Conservation (phyloP, 2,797 vertebrate genomes). For the Acropternis orthonyx region DNA sequence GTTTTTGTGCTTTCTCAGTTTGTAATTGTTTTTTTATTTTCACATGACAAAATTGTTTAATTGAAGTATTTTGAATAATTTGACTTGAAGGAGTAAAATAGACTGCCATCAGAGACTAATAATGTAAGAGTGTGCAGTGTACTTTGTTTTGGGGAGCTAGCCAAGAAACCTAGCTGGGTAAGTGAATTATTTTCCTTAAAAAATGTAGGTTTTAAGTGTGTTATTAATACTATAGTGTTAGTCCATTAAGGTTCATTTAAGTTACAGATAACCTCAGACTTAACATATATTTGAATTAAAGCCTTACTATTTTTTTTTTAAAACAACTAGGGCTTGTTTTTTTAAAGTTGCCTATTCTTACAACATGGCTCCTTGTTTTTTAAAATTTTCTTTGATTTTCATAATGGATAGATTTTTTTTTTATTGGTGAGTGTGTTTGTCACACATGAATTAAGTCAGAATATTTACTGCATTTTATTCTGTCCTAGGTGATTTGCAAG, state of each 20-base stretch:
- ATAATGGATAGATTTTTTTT: background rate
- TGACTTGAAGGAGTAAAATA: background rate
- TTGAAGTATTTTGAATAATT: background rate
- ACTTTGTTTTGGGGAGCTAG: background rate
- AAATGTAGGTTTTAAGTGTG: background rate
- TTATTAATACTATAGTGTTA: background rate
- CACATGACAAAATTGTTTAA: background rate
- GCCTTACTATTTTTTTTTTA: background rate
- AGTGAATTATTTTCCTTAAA: background rate
- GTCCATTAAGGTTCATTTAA: background rate
- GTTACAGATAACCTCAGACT: background rate
- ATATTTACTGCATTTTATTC: background rate
- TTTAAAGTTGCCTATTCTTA: background rate
- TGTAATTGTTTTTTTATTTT: background rate
- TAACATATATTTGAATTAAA: background rate
- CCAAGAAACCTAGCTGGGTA: rapidly evolving
- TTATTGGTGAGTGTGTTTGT: background rate
- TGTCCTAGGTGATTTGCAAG: constrained; percentile 90
- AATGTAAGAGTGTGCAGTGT: background rate
- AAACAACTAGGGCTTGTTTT: background rate
- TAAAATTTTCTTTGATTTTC: background rate
- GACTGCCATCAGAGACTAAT: background rate
- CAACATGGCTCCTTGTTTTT: background rate
- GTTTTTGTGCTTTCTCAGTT: background rate
- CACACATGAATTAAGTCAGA: background rate